These are phyloP conservation scores for Lates japonicus DNA, from an alignment of 2,797 vertebrate species.

Conservation along the genomic window DNA sequence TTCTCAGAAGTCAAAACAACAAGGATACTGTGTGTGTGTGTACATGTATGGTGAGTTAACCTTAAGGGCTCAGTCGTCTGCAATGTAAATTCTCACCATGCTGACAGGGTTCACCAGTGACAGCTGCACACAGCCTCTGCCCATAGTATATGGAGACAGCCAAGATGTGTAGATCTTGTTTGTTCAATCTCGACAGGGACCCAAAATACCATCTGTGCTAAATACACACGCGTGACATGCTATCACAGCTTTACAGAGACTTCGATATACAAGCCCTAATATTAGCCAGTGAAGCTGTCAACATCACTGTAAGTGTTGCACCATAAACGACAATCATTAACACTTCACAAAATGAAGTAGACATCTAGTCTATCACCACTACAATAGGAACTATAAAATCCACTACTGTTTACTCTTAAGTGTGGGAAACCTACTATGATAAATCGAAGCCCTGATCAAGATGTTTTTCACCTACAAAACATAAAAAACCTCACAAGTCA, in stretches of 20 bases:
- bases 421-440: not conserved
- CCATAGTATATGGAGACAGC: conserved; percentile 56
- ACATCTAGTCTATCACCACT: not conserved
- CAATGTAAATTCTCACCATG: conserved; percentile 56
- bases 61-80: conserved; percentile 31
- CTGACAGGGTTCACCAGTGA: conserved; percentile 53
- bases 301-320: too few relatives aligned
- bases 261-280: not conserved
- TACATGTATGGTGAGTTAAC: conserved; percentile 8
- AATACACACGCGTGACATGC: conserved; percentile 38
- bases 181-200: conserved; percentile 26
- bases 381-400: not conserved
- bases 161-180: conserved; percentile 50
- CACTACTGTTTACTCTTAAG: too few relatives aligned
- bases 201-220: conserved; percentile 49
- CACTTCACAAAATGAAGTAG: not conserved
- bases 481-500: conserved; percentile 10
- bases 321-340: not conserved
- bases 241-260: conserved; percentile 20
- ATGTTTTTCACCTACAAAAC: conserved; percentile 4
- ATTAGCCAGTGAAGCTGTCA: not conserved
- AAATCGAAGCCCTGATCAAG: not conserved
- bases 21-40: conserved; percentile 35
- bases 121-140: conserved; percentile 64
- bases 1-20: conserved; percentile 51